A percentile compares a stretch with the other conserved stretches of the same genome.
phyloP scores from a whole-genome alignment of 1,140 invertebrate species.

The Nasonia longicornis region DNA sequence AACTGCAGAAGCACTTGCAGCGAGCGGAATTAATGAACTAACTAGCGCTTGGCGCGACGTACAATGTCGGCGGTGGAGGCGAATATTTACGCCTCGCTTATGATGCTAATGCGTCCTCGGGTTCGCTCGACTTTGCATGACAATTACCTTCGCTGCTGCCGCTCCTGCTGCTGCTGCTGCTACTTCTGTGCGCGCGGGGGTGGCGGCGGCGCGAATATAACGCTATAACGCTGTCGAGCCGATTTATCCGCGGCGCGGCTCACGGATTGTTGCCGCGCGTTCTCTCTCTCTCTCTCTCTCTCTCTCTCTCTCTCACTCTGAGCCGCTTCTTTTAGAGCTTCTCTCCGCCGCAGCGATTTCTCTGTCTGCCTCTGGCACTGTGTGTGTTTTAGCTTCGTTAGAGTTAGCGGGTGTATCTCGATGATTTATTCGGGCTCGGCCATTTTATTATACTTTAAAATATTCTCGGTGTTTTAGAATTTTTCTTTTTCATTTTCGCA shows the following conservation, averaged over 20 bases:
- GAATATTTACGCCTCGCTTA: slow-evolving; percentile 61
- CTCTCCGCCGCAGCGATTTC: not conserved
- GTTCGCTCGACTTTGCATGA: slow-evolving; percentile 64
- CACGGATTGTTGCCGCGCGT: not conserved
- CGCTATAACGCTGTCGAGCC: slow-evolving; percentile 7
- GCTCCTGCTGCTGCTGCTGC: too few relatives aligned
- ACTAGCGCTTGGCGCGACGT: slow-evolving; percentile 55
- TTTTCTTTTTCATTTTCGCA: too few relatives aligned
- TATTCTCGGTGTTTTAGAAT: not conserved
- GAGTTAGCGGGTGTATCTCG: not conserved
- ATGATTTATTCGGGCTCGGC: not conserved
- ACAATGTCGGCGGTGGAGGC: slow-evolving; percentile 58
- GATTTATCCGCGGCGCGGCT: not conserved
- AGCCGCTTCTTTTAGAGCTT: not conserved
- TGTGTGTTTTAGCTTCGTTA: too few relatives aligned
- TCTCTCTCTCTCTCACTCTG: not conserved
- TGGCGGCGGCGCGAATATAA: slow-evolving; percentile 45
- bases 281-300: not conserved
- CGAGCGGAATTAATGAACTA: slow-evolving; percentile 64
- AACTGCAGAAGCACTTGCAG: slow-evolving; percentile 32
- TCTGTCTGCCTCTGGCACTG: not conserved
- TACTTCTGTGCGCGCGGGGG: not conserved
- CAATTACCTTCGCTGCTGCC: slow-evolving; percentile 56
- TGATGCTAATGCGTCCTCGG: slow-evolving; percentile 63
- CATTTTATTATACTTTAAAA: not conserved